phyloP scores from a whole-genome alignment of 2,888 invertebrate genomes.

The Arctia plantaginis region DNA sequence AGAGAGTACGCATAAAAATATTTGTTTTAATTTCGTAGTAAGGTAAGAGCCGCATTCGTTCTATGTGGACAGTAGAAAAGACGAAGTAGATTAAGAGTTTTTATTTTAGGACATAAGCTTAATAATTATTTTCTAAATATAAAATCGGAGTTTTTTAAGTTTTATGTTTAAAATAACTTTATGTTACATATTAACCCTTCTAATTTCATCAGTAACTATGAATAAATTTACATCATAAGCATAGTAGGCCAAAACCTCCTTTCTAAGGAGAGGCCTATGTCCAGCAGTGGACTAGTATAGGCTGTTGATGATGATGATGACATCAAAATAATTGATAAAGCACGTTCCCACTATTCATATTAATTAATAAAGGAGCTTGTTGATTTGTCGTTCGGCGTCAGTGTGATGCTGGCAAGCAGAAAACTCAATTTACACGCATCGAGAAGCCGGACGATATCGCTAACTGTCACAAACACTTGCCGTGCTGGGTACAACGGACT shows the following conservation, averaged over 20 bases:
- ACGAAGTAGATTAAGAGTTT: too few relatives aligned
- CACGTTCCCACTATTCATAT: constrained; percentile 36
- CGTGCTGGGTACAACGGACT: constrained; percentile 36
- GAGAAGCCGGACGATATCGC: constrained; percentile 66
- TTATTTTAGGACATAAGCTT: too few relatives aligned
- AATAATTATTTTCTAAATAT: too few relatives aligned
- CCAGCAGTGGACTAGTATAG: too few relatives aligned
- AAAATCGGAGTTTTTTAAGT: not conserved
- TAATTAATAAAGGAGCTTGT: constrained; percentile 55
- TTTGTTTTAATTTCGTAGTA: too few relatives aligned
- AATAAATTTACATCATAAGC: too few relatives aligned
- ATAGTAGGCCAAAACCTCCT: too few relatives aligned
- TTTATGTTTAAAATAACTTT: not conserved
- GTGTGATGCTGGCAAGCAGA: constrained; percentile 66
- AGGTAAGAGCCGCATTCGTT: too few relatives aligned
- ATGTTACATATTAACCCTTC: not conserved
- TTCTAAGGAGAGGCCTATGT: too few relatives aligned
- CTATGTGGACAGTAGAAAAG: too few relatives aligned
- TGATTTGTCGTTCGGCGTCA: constrained; percentile 71
- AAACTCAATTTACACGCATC: constrained; percentile 78
- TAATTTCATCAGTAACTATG: not conserved
- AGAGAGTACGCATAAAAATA: too few relatives aligned
- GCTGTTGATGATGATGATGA: too few relatives aligned
- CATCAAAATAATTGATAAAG: constrained; percentile 29
- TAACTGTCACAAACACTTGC: constrained; percentile 74